A percentile compares a stretch with the other conserved stretches of the same genome.
These are phyloP conservation scores for Patiria pectinifera DNA, from an alignment of 53 echinoderm and acorn worm species.

Conservation along the genomic window DNA sequence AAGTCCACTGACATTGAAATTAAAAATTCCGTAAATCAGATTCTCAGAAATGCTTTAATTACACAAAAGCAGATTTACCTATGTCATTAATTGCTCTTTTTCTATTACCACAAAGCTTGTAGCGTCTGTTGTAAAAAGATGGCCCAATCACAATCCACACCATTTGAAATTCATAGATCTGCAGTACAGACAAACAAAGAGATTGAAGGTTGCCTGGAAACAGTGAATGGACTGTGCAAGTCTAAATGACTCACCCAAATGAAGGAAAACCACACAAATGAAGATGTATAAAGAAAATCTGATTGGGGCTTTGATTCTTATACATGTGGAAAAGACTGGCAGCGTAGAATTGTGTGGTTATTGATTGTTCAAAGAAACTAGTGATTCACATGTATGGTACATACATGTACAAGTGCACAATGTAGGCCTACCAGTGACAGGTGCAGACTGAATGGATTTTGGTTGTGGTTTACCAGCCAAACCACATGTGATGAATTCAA, in stretches of 20 bases:
- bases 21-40: not conserved
- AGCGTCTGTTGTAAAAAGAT: not conserved
- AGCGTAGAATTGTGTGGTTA: not conserved
- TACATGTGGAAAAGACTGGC: not conserved
- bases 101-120: not conserved
- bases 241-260: slow-evolving; percentile 52
- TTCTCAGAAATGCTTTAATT: not conserved
- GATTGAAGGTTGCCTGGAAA: not conserved
- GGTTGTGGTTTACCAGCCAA: not conserved
- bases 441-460: not conserved
- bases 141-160: not conserved
- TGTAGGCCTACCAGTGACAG: not conserved
- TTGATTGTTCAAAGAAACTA: not conserved
- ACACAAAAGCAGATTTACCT: no score
- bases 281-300: not conserved
- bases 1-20: not conserved
- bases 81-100: not conserved
- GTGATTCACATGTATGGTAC: not conserved
- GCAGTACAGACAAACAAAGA: not conserved
- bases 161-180: not conserved
- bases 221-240: slow-evolving; percentile 14
- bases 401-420: not conserved
- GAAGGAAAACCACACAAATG: slow-evolving; percentile 19
- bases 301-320: not conserved
- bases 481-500: no score